Evolutionary conservation across 2,113 vertebrate genomes (phyloP).

Genomic region (Pseudorhombus dupliciocellatus): DNA sequence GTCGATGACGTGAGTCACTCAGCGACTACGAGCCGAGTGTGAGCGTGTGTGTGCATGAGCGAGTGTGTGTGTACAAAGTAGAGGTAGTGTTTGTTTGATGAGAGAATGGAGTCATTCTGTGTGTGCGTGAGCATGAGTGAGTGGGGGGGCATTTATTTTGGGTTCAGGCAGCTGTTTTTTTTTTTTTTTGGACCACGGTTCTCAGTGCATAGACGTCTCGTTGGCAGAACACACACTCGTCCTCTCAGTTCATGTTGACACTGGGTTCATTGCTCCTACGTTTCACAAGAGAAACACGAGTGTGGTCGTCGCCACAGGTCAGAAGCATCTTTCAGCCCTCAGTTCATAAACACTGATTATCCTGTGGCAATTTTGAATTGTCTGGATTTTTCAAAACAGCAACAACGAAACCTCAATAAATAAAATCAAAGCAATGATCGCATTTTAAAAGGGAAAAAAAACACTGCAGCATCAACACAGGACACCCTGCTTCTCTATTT

Average conservation of each 20-base stretch:
- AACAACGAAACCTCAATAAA: conserved; percentile 69
- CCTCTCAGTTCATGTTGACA: neutral
- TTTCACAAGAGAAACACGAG: neutral
- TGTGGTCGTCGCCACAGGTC: neutral
- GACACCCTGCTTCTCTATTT: conserved; percentile 59
- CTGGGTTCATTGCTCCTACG: neutral
- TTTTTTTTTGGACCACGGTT: conserved; percentile 42
- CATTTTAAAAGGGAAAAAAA: conserved; percentile 50
- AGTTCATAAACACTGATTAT: conserved; percentile 73
- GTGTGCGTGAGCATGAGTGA: neutral
- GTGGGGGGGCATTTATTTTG: conserved; percentile 11
- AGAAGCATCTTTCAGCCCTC: conserved; percentile 1
- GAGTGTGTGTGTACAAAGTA: conserved; percentile 45
- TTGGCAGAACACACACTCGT: conserved; percentile 11
- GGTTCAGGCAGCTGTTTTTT: conserved; percentile 48
- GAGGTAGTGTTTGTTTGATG: conserved; percentile 66
- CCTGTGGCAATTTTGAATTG: conserved; percentile 70
- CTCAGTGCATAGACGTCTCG: conserved; percentile 61
- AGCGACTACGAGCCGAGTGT: conserved; percentile 24
- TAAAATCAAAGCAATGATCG: conserved; percentile 59
- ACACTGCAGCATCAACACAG: conserved; percentile 75
- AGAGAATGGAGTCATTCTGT: conserved; percentile 38
- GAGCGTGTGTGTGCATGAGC: conserved; percentile 8
- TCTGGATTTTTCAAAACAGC: conserved; percentile 63
- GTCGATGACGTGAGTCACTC: conserved; percentile 3